phyloP scores from a whole-genome alignment of 1,140 invertebrate genomes.

The Apolygus lucorum region DNA sequence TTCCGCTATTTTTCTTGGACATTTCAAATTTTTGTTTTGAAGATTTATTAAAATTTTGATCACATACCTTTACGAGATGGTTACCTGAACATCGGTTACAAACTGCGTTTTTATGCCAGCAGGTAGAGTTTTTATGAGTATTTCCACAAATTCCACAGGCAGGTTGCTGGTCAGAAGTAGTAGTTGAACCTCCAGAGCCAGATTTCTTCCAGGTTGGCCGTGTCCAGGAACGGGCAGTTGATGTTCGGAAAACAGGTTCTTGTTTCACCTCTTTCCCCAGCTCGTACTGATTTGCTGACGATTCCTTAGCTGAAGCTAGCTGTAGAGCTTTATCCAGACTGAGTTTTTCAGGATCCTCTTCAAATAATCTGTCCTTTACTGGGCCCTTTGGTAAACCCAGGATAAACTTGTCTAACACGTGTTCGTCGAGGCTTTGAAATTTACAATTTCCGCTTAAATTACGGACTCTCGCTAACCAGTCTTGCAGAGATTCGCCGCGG shows the following conservation, averaged over 20 bases:
- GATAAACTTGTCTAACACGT: background rate
- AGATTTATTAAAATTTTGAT: no score
- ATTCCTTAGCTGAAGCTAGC: background rate
- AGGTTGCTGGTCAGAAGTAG: background rate
- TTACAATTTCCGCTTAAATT: background rate
- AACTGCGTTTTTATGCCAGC: background rate
- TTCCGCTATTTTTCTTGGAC: no score
- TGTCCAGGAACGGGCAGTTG: background rate
- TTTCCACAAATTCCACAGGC: background rate
- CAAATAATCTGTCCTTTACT: background rate
- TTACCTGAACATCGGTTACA: background rate
- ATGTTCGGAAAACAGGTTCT: background rate
- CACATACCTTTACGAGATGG: background rate
- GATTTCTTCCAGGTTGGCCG: background rate
- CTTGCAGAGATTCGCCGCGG: background rate
- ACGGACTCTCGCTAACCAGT: background rate
- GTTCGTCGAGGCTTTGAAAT: background rate
- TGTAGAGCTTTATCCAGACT: background rate
- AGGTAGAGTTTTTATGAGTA: background rate
- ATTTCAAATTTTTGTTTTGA: no score
- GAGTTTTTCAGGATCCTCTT: background rate
- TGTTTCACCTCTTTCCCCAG: background rate
- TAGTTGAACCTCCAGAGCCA: no score
- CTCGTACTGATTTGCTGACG: background rate
- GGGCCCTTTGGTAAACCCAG: background rate